Conservation (phyloP, 2,888 invertebrate species). For the Alloplasta piceator region DNA sequence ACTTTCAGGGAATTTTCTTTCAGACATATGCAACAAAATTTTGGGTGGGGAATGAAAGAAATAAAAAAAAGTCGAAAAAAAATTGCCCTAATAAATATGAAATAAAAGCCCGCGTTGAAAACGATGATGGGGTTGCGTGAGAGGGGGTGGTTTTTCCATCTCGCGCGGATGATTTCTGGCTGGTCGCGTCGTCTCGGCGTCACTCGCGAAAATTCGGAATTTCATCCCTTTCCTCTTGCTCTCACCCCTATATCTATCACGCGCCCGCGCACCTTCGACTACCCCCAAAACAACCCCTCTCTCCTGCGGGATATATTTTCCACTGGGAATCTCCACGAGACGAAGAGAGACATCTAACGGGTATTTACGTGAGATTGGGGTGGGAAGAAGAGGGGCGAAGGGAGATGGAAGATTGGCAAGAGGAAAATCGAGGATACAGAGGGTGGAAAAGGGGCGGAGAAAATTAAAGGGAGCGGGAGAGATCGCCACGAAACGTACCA, state of each 20-base stretch:
- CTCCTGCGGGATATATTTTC: neutral
- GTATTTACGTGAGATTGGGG: neutral
- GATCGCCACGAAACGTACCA: slow-evolving; percentile 41
- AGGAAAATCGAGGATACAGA: slow-evolving; percentile 34
- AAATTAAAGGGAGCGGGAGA: slow-evolving; percentile 44
- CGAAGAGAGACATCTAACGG: neutral
- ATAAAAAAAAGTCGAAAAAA: no score
- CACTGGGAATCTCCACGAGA: neutral
- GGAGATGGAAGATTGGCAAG: slow-evolving; percentile 36
- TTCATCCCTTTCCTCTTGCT: no score
- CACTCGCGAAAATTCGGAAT: slow-evolving; percentile 54
- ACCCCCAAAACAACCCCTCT: slow-evolving; percentile 15
- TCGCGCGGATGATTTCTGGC: slow-evolving; percentile 60
- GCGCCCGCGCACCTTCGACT: slow-evolving; percentile 49
- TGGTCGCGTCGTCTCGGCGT: slow-evolving; percentile 59
- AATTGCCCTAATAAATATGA: no score
- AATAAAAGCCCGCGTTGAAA: no score
- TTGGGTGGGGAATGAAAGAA: no score
- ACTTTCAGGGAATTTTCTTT: no score
- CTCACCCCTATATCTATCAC: no score
- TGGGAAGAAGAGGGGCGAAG: slow-evolving; percentile 21
- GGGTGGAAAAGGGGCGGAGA: slow-evolving; percentile 6
- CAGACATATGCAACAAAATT: no score
- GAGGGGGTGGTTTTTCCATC: neutral
- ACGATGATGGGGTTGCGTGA: neutral